Conservation (phyloP, 2,888 invertebrate species). For the Lasioglossum villosulum region DNA sequence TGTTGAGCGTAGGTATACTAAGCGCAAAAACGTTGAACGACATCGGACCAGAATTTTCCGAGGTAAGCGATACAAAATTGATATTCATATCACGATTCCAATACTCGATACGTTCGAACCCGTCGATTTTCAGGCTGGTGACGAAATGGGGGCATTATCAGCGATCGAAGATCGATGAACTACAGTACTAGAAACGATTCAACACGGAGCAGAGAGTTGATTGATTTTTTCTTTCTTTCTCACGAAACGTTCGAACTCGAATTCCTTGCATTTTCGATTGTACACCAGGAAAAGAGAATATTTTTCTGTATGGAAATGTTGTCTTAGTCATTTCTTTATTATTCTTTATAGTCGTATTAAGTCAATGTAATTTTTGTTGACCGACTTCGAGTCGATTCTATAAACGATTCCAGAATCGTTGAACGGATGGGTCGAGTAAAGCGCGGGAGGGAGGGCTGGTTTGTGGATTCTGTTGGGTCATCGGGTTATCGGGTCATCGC, state of each 20-base stretch:
- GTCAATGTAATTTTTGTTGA: not conserved
- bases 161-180: slow-evolving; percentile 5
- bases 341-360: not conserved
- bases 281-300: not conserved
- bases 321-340: not conserved
- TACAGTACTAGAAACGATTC: not conserved
- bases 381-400: slow-evolving; percentile 9
- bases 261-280: not conserved
- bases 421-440: not conserved
- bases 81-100: not conserved
- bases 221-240: not conserved
- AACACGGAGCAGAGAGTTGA: not conserved
- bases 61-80: not conserved
- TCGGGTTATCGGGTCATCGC: slow-evolving; percentile 50
- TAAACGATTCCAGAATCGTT: not conserved
- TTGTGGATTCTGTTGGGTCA: not conserved
- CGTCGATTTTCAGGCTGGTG: not conserved
- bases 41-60: slow-evolving; percentile 7
- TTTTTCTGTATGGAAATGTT: not conserved
- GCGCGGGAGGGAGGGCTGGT: not conserved
- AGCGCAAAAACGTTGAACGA: not conserved
- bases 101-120: not conserved
- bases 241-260: not conserved
- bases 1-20: slow-evolving; percentile 9
- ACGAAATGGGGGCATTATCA: not conserved